phyloP scores from a whole-genome alignment of 2,113 vertebrate species.

The Hemiscyllium ocellatum region DNA sequence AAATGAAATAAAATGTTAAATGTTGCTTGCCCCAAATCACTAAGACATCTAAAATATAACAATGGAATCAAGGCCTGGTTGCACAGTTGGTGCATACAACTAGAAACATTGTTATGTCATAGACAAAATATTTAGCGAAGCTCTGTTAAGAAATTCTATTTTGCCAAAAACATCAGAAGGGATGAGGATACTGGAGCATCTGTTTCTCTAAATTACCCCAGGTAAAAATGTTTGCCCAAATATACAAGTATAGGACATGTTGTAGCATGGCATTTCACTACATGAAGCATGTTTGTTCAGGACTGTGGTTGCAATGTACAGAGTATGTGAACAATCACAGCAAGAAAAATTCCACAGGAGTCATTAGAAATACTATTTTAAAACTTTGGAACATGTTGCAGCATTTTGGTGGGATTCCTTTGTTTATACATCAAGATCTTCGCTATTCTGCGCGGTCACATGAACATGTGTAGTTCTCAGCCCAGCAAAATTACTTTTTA shows the following conservation, averaged over 20 bases:
- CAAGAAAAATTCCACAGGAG: not conserved
- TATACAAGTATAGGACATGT: not conserved
- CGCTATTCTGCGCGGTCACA: not conserved
- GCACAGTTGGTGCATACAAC: slow-evolving; percentile 7
- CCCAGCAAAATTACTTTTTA: not conserved
- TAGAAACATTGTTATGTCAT: not conserved
- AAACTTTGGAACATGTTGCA: not conserved
- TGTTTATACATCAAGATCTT: not conserved
- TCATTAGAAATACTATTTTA: not conserved
- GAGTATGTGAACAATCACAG: not conserved
- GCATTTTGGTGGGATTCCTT: not conserved
- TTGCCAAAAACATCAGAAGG: not conserved
- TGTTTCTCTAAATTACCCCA: slow-evolving; percentile 26
- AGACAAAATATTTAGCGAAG: not conserved
- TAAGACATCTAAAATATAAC: not conserved
- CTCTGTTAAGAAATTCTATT: not conserved
- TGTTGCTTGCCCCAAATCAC: not conserved
- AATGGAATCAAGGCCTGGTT: not conserved
- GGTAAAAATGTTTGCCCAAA: not conserved
- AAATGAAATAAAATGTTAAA: not conserved
- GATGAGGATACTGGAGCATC: not conserved
- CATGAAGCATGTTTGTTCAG: slow-evolving; percentile 9
- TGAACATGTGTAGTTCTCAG: not conserved
- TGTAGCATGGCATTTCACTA: not conserved
- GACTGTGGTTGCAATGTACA: not conserved